Evolutionary conservation across 2,113 vertebrate species (phyloP).

Genomic region (Addax nasomaculatus): DNA sequence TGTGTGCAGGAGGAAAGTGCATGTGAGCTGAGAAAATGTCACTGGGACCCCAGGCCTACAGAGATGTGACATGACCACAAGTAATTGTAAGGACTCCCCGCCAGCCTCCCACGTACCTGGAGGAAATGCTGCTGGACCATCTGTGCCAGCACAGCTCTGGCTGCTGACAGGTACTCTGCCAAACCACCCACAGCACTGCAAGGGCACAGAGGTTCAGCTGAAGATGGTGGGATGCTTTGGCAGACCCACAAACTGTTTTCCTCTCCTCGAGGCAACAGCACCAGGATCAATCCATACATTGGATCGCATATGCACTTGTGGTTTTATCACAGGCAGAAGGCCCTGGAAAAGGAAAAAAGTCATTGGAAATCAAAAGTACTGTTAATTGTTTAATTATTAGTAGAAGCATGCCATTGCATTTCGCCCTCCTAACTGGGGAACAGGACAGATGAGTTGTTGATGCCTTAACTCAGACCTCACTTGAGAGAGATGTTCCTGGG

Average conservation of each 20-base stretch:
- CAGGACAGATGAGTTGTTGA: neutral
- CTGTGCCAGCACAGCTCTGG: neutral
- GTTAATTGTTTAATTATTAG: neutral
- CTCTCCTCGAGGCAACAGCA: neutral
- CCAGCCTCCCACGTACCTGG: neutral
- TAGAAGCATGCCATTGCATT: neutral
- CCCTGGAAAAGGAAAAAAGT: neutral
- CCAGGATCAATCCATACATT: neutral
- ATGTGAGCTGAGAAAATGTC: neutral
- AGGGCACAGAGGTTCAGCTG: neutral
- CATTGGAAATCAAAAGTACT: neutral
- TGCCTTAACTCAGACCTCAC: neutral
- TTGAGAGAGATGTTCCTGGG: neutral
- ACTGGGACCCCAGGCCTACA: neutral
- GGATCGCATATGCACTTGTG: neutral
- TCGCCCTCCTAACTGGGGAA: neutral
- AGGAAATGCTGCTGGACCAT: neutral
- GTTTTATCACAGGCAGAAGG: neutral
- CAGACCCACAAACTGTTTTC: neutral
- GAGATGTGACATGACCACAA: neutral
- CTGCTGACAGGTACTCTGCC: neutral
- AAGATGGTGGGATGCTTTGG: neutral
- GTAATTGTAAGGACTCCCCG: accelerated
- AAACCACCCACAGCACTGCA: neutral
- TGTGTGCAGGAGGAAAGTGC: neutral